A percentile compares a stretch with the other conserved stretches of the same genome.
Conservation (phyloP, 2,113 vertebrate species). For the Oceanodroma tethys region DNA sequence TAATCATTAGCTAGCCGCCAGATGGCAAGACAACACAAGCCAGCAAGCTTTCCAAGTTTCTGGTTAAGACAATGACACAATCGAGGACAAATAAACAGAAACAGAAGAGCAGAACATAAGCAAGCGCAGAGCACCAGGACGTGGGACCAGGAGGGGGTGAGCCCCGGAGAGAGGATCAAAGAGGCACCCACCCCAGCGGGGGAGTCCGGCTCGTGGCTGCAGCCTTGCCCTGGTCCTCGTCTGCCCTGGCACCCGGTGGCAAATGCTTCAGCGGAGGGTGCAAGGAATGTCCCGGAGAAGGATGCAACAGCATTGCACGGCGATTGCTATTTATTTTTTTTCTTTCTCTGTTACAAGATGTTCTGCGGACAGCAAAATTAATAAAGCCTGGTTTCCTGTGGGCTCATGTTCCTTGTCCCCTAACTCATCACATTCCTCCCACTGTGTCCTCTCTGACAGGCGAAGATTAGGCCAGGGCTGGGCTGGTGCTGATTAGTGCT, state of each 20-base stretch:
- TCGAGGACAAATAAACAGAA: conserved; percentile 67
- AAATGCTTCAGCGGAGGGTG: not conserved
- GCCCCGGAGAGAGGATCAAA: not conserved
- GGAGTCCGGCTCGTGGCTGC: not conserved
- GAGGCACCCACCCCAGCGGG: not conserved
- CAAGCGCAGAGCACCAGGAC: not conserved
- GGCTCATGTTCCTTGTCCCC: not conserved
- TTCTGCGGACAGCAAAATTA: not conserved
- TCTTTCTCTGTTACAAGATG: not conserved
- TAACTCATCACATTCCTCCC: not conserved
- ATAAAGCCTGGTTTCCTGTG: not conserved
- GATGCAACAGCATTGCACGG: not conserved
- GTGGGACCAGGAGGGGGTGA: not conserved
- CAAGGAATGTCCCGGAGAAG: not conserved
- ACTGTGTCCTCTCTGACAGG: not conserved
- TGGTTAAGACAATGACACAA: conserved; percentile 61
- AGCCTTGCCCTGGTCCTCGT: not conserved
- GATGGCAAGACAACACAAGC: conserved; percentile 59
- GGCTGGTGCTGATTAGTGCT: not conserved
- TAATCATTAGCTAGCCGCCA: conserved; percentile 50
- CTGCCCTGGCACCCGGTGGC: accelerated
- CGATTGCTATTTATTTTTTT: accelerated
- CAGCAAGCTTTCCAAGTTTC: conserved; percentile 57
- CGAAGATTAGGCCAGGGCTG: not conserved
- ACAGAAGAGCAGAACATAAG: conserved; percentile 18